Conservation (phyloP, 2,113 vertebrate species). For the Odocoileus hemionus region DNA sequence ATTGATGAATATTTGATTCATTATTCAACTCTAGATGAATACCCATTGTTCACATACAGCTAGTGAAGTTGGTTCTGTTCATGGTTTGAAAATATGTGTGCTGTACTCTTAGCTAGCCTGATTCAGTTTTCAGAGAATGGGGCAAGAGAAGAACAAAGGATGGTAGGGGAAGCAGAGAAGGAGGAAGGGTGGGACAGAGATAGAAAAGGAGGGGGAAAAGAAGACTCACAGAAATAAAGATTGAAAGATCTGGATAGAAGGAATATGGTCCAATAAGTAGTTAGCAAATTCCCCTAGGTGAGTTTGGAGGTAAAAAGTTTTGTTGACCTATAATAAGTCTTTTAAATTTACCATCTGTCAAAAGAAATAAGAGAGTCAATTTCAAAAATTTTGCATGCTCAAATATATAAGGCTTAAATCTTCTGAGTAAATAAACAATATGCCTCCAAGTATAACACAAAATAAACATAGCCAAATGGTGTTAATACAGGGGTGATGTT, state of each 20-base stretch:
- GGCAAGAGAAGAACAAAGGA: background rate
- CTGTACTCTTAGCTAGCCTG: background rate
- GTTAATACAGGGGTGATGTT: background rate
- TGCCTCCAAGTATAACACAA: background rate
- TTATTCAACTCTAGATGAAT: background rate
- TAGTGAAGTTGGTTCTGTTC: background rate
- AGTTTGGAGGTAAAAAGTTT: background rate
- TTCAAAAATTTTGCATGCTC: background rate
- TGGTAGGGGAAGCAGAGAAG: background rate
- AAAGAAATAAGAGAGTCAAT: conserved; percentile 4
- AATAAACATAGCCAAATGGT: conserved; percentile 24
- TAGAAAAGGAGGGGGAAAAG: background rate
- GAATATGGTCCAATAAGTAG: background rate
- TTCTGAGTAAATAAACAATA: conserved; percentile 24
- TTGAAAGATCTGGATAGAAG: background rate
- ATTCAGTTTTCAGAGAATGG: background rate
- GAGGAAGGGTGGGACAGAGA: too few relatives aligned
- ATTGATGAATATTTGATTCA: background rate
- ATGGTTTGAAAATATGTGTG: background rate
- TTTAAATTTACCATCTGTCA: background rate
- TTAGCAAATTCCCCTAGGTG: background rate
- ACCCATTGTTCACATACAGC: background rate
- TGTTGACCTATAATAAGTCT: background rate
- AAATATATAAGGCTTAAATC: conserved; percentile 29
- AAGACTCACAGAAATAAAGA: background rate